Percentiles rank a stretch among this genome's conserved stretches.
Evolutionary conservation across 2,888 invertebrate genomes (phyloP).

Genomic region (Temnothorax rugatulus): DNA sequence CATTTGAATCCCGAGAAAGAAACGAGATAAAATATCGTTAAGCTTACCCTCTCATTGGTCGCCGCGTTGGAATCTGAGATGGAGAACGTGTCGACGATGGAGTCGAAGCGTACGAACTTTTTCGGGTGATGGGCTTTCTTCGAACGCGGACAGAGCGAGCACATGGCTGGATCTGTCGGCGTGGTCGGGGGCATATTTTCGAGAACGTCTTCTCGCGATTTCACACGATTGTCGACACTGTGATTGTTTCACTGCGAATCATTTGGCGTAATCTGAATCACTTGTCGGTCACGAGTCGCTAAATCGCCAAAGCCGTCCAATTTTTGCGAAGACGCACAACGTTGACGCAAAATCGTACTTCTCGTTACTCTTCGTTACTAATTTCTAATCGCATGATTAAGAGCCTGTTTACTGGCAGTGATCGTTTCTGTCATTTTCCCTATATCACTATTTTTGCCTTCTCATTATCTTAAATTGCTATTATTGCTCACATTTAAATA

Average conservation of each 20-base stretch:
- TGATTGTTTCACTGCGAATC: conserved; percentile 40
- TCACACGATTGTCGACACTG: conserved; percentile 55
- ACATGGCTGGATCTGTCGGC: conserved; percentile 87
- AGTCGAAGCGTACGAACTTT: conserved; percentile 89
- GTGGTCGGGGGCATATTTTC: conserved; percentile 87
- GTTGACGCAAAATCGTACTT: not conserved
- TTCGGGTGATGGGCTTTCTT: conserved; percentile 87
- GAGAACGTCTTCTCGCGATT: conserved; percentile 59
- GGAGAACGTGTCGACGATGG: conserved; percentile 89
- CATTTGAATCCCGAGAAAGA: not conserved
- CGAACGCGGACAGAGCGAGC: conserved; percentile 88
- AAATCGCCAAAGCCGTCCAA: not conserved
- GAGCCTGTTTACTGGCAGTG: conserved; percentile 48
- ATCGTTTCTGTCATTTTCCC: conserved; percentile 43
- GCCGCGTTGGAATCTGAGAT: conserved; percentile 87
- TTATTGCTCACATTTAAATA: not conserved
- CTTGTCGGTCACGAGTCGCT: not conserved
- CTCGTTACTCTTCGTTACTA: not conserved
- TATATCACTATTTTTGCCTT: not conserved
- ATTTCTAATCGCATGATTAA: conserved; percentile 5
- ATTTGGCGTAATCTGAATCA: not conserved
- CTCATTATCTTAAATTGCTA: not conserved
- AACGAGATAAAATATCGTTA: conserved; percentile 15
- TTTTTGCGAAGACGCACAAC: conserved; percentile 12
- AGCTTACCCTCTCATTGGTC: conserved; percentile 85